These are phyloP conservation scores for Phoeniculus purpureus DNA, from an alignment of 2,797 vertebrate genomes.

Conservation along the genomic window DNA sequence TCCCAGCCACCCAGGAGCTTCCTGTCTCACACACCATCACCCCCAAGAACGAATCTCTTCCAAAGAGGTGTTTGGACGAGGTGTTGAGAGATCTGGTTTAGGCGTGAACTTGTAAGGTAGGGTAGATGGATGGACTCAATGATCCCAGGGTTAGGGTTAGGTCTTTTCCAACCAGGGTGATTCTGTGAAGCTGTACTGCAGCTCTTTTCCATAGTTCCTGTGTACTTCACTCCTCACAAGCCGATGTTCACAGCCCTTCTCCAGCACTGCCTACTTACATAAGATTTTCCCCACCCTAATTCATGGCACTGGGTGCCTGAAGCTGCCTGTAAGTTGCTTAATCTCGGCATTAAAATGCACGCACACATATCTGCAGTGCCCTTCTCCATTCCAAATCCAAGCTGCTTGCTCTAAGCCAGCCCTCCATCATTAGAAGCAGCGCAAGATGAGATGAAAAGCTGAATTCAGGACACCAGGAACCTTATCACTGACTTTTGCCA, in stretches of 20 bases:
- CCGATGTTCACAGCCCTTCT: neutral
- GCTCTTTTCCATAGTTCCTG: neutral
- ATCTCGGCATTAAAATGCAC: constrained; percentile 13
- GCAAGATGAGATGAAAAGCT: neutral
- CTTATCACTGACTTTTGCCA: neutral
- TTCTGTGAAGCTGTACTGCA: too few relatives aligned
- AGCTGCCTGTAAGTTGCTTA: constrained; percentile 12
- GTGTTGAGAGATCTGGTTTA: too few relatives aligned
- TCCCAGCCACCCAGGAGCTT: neutral
- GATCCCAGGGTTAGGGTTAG: too few relatives aligned
- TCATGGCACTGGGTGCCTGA: constrained; percentile 26
- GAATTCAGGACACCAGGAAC: neutral
- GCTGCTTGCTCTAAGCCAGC: neutral
- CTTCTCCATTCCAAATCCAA: constrained; percentile 46
- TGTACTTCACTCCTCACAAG: neutral
- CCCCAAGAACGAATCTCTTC: neutral
- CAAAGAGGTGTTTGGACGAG: too few relatives aligned
- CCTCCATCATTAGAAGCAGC: neutral
- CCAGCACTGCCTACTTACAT: neutral
- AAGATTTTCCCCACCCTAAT: neutral
- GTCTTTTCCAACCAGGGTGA: too few relatives aligned
- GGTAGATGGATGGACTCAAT: too few relatives aligned
- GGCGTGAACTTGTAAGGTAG: too few relatives aligned
- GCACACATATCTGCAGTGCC: neutral
- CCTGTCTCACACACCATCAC: fast-evolving